These are phyloP conservation scores for Heliconius ethilla DNA, from an alignment of 2,888 invertebrate genomes.

Conservation along the genomic window DNA sequence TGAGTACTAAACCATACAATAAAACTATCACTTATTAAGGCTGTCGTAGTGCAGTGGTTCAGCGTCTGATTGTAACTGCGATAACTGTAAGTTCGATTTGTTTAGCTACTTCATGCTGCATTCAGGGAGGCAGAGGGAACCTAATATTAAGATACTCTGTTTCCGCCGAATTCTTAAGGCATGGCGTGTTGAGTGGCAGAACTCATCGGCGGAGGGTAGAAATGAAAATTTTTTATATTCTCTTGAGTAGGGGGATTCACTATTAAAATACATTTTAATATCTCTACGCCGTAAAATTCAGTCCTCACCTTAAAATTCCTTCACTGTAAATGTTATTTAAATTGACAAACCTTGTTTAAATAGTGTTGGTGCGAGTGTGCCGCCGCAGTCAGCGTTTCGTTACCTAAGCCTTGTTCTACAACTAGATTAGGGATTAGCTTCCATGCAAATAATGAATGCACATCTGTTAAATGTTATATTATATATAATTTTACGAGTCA, in stretches of 20 bases:
- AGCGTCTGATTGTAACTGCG: background rate
- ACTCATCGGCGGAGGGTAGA: too few species aligned
- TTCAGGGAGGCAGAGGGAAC: too few species aligned
- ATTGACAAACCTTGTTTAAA: constrained; percentile 33
- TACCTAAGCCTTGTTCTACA: constrained; percentile 41
- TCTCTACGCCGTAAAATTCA: background rate
- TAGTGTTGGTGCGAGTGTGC: constrained; percentile 27
- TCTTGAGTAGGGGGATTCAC: too few species aligned
- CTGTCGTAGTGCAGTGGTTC: background rate
- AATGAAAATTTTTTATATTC: too few species aligned
- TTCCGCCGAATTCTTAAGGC: too few species aligned
- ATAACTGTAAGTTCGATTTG: background rate
- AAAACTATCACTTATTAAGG: background rate
- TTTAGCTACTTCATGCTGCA: too few species aligned
- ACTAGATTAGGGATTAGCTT: constrained; percentile 39
- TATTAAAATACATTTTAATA: too few species aligned
- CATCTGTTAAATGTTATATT: constrained; percentile 32
- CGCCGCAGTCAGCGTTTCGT: constrained; percentile 28
- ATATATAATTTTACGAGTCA: background rate
- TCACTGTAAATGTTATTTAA: constrained; percentile 10
- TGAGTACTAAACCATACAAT: background rate
- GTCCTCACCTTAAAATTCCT: background rate
- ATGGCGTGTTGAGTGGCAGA: too few species aligned
- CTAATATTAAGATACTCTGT: too few species aligned
- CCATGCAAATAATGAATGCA: constrained; percentile 30